Evolutionary conservation across 2,888 invertebrate genomes (phyloP), one percentile per base, ranked within the genome.

Genomic region (Bombyx huttoni): DNA sequence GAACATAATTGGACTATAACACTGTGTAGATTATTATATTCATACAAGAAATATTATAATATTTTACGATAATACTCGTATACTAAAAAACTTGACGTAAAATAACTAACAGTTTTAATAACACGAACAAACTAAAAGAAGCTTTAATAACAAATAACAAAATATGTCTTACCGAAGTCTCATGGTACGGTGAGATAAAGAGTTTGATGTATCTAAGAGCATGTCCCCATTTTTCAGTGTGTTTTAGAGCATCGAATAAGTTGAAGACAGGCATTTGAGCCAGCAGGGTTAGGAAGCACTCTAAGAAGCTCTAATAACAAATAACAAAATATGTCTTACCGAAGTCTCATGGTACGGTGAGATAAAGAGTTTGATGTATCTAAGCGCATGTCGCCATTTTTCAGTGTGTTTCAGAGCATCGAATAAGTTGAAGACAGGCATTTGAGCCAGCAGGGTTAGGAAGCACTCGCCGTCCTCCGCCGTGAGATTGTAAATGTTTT

Each of bases 401-500:
- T 61, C 59, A 34, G 61, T 66, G 13, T 65, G 60, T 0, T 91
- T 84, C 53, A 94, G 70, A 13, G 78, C 80, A 45, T 91, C 85
- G 69, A 93, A 94, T 0, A 93, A 89, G 34, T 92, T 91, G 66
- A 90, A 94, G 5, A 93, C 89, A 0, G 92, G 91, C 69, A 92
- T 92, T 46, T 87, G 89, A 0, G 92, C 93, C 13, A 94, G 70
- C 62, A 94, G 94, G 46, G 92, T 89, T 8, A 94, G 68, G 8
- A 94, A 74, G 49, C 91, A 90, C 59, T 92, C 92, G 1, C 95
- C 95, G 6, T 90, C 91, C 0, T 90, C 90, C 56, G 84, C 89
- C n/a, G 95, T 74, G 48, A 94, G 74, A 46, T 90, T 78, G 70
- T 89, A 91, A 48, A 95, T 91, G 64, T 75, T 76, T 7, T 50